phyloP scores from a whole-genome alignment of 2,113 vertebrate genomes.

The Lophochroa leadbeateri region DNA sequence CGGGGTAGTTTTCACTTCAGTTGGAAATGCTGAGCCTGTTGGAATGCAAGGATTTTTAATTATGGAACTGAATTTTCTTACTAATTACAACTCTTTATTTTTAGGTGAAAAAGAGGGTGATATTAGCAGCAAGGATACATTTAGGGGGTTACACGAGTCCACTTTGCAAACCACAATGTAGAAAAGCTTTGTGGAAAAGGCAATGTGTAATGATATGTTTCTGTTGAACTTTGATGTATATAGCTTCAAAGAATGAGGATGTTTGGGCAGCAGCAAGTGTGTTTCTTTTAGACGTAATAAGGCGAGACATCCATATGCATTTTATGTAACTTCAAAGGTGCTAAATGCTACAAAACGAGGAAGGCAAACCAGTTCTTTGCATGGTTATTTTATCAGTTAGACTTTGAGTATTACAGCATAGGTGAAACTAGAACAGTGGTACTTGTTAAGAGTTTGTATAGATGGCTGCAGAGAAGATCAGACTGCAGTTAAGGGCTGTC shows the following conservation, averaged over 20 bases:
- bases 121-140: conserved; percentile 1
- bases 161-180: background rate
- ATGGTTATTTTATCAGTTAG: background rate
- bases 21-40: background rate
- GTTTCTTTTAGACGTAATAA: background rate
- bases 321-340: conserved; percentile 1
- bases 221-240: conserved; percentile 24
- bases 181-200: background rate
- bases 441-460: background rate
- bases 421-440: background rate
- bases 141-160: conserved; percentile 17
- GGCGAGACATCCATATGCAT: background rate
- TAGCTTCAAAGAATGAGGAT: conserved; percentile 24
- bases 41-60: conserved; percentile 35
- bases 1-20: background rate
- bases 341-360: background rate
- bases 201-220: conserved; percentile 7
- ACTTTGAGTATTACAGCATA: background rate
- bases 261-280: conserved; percentile 1
- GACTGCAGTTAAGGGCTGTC: background rate
- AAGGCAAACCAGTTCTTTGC: background rate
- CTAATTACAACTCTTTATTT: conserved; percentile 33
- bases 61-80: background rate
- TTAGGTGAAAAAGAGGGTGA: background rate
- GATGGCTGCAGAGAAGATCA: background rate